phyloP scores from a whole-genome alignment of 2,113 vertebrate species.

The Paracanthobrama guichenoti region DNA sequence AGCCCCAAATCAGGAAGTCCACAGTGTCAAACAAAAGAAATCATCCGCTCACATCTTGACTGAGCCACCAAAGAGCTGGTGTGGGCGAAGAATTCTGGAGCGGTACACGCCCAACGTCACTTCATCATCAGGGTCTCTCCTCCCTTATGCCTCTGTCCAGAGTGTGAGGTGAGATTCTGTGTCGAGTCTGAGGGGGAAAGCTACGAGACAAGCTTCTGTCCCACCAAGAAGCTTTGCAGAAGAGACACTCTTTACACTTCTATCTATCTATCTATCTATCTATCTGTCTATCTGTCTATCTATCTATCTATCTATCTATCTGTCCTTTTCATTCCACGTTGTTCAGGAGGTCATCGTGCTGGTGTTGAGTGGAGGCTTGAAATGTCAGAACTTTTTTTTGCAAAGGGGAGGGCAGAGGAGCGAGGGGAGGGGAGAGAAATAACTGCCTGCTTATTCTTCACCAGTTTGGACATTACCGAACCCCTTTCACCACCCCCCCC shows the following conservation, averaged over 20 bases:
- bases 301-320: not conserved
- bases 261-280: no score
- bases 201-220: not conserved
- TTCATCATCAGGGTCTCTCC: slow-evolving; percentile 48
- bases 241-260: not conserved
- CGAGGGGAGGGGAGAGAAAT: slow-evolving; percentile 63
- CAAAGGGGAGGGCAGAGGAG: slow-evolving; percentile 34
- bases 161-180: not conserved
- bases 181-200: not conserved
- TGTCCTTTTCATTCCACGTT: slow-evolving; percentile 43
- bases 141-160: slow-evolving; percentile 29
- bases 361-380: slow-evolving; percentile 17
- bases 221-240: not conserved
- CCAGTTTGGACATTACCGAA: slow-evolving; percentile 63
- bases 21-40: slow-evolving; percentile 63
- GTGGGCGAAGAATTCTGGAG: slow-evolving; percentile 59
- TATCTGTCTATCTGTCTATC: no score
- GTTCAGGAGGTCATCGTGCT: slow-evolving; percentile 32
- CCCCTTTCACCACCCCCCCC: slow-evolving; percentile 33
- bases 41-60: slow-evolving; percentile 76
- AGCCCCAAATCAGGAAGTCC: slow-evolving; percentile 60
- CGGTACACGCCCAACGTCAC: slow-evolving; percentile 70
- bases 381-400: slow-evolving; percentile 44
- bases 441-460: slow-evolving; percentile 68
- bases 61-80: slow-evolving; percentile 48